Percentiles rank a stretch among this genome's conserved stretches.
These are phyloP conservation scores for Thalassarche chlororhynchos DNA, from an alignment of 2,113 vertebrate species.

Conservation along the genomic window DNA sequence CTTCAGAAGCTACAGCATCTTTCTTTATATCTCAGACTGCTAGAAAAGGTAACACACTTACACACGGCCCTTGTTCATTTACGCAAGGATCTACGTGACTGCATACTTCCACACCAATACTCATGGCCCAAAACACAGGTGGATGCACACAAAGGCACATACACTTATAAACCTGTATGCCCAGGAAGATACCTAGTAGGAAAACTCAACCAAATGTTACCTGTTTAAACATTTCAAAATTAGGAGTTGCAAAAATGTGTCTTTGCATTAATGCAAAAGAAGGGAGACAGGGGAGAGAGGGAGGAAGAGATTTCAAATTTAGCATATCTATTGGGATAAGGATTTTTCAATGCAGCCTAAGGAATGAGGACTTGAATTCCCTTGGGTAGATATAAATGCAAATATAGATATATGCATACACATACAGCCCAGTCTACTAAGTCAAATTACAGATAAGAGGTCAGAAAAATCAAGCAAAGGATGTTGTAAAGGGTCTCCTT, in stretches of 20 bases:
- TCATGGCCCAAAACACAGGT: not conserved
- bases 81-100: not conserved
- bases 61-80: not conserved
- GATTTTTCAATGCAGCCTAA: constrained; percentile 21
- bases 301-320: not conserved
- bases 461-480: not conserved
- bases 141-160: not conserved
- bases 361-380: constrained; percentile 29
- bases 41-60: not conserved
- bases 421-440: not conserved
- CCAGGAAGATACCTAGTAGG: not conserved
- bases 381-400: constrained; percentile 19
- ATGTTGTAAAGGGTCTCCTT: not conserved
- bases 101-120: not conserved
- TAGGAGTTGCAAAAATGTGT: not conserved
- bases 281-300: not conserved
- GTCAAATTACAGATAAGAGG: not conserved
- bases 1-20: not conserved
- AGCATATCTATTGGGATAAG: constrained; percentile 11
- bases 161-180: not conserved
- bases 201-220: not conserved
- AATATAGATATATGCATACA: constrained; percentile 14
- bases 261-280: not conserved
- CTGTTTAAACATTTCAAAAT: not conserved
- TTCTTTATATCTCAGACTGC: not conserved